These are phyloP conservation scores for Ptychoptera contaminata DNA, from an alignment of 2,888 invertebrate species.

Conservation along the genomic window DNA sequence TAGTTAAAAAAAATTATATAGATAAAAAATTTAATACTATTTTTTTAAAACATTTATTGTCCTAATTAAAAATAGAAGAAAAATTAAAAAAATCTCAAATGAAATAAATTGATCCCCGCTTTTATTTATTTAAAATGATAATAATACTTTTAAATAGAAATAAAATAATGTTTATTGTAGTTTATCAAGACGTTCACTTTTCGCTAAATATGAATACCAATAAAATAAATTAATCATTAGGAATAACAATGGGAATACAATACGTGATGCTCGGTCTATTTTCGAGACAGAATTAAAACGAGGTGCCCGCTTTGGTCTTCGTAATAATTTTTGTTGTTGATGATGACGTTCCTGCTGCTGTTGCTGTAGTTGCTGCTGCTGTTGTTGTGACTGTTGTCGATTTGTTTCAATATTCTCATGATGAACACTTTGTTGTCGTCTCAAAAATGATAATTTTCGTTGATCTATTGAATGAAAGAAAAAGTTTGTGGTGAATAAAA, in stretches of 20 bases:
- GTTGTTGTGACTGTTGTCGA: background rate
- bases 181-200: conserved; percentile 35
- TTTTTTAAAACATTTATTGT: conserved; percentile 2
- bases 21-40: background rate
- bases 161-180: too few species aligned
- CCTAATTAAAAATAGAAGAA: background rate
- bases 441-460: too few species aligned
- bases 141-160: too few species aligned
- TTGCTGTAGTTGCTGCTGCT: conserved; percentile 6
- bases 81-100: background rate
- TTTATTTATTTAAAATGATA: too few species aligned
- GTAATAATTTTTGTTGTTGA: conserved; percentile 28
- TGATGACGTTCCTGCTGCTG: conserved; percentile 26
- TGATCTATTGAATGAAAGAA: too few species aligned
- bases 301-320: conserved; percentile 34
- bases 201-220: conserved; percentile 57
- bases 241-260: conserved; percentile 63
- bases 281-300: conserved; percentile 66
- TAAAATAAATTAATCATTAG: conserved; percentile 61
- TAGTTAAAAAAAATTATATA: conserved; percentile 3
- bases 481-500: too few species aligned
- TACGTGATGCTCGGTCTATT: conserved; percentile 57
- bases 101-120: background rate
- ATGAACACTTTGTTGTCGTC: too few species aligned
- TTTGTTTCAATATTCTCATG: background rate